Evolutionary conservation across 2,113 vertebrate genomes (phyloP), one percentile per base, ranked within the genome.

Genomic region (Epinephelus cyanopodus): DNA sequence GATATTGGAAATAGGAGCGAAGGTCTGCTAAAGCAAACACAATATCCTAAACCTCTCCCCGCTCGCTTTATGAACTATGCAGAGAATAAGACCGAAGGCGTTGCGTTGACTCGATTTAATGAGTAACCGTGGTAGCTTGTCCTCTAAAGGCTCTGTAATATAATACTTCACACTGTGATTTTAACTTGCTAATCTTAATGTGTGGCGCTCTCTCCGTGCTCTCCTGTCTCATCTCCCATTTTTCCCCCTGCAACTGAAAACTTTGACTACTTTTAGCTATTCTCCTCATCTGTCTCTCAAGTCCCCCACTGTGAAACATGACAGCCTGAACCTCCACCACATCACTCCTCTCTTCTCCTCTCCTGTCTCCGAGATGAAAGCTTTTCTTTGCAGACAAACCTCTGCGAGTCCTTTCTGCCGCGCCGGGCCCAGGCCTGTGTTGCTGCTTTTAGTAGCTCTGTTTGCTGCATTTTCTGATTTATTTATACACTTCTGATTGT

Each of bases 21-120:
- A 88, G 87, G 90, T 83, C 88, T 82, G 86, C 84, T 93, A 88
- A 94, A 94, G 90, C 90, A 94, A 92, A 93, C 92, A 89, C 90
- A 85, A 87, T 91, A 81, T 87, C 83, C 79, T 23, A 76, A 88
- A 85, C 71, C 80, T 81, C 91, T 83, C 77, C 4, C 71, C 1
- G 57, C 82, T 81, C 45, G 5, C 79, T 89, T 88, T 83, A 88
- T 90, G 92, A 89, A 83, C 79, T 79, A 53, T 48, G 81, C 65
- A 6, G 70, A 81, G 84, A 77, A 74, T 39, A 62, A 33, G 62
- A 33, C 74, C 9, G 23, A 54, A 53, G 57, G 77, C 74, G 14
- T 19, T 29, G 68, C 25, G 14, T 66, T 18, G 82, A 74, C 84
- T 89, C 39, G n/a, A 23, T 85, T 83, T 89, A 88, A 87, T 84